Percentiles rank a stretch among this genome's conserved stretches.
Evolutionary conservation across 2,113 vertebrate species (phyloP).

Genomic region (Brachypodius melanocephalos): DNA sequence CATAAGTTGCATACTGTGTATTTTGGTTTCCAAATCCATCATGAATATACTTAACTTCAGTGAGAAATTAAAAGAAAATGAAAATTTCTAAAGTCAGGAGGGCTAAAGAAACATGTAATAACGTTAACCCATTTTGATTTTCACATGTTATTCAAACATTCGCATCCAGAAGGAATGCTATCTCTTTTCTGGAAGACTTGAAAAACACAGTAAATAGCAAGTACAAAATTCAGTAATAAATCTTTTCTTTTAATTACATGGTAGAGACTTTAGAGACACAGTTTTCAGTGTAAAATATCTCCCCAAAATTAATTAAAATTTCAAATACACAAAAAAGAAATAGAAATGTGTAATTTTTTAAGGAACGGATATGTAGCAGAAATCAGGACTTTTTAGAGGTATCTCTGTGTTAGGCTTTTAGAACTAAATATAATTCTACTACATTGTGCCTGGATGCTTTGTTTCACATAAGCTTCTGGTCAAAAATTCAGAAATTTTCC

Average conservation of each 20-base stretch:
- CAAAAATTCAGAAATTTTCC: background rate
- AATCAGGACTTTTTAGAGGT: background rate
- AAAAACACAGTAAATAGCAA: background rate
- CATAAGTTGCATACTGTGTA: background rate
- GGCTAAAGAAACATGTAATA: accelerated
- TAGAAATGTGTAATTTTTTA: background rate
- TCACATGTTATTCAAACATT: background rate
- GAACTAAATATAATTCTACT: background rate
- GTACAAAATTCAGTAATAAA: background rate
- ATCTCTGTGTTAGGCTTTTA: background rate
- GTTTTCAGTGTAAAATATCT: background rate
- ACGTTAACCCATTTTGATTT: background rate
- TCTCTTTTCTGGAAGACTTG: background rate
- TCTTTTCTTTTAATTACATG: background rate
- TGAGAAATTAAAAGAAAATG: background rate
- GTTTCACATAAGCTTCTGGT: background rate
- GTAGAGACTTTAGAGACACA: background rate
- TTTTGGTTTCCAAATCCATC: background rate
- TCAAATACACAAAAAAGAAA: background rate
- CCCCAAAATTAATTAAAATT: background rate
- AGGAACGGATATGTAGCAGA: background rate
- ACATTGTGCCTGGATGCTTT: background rate
- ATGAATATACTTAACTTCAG: background rate
- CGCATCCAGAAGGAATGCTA: background rate
- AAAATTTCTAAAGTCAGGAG: background rate